Conservation (phyloP, 2,797 vertebrate genomes). For the Chloroceryle inda region DNA sequence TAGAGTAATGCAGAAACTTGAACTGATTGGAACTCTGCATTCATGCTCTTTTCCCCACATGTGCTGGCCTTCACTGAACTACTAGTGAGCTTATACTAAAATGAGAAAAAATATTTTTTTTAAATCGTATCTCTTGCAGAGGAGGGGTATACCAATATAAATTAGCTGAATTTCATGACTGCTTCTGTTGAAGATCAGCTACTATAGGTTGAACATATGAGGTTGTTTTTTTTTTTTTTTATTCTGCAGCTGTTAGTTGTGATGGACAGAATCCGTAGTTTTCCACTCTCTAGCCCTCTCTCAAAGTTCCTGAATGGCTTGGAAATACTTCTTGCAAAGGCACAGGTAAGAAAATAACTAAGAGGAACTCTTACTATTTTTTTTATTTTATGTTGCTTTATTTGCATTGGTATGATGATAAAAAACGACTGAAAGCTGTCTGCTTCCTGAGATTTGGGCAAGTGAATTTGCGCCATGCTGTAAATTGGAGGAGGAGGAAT, state of each 20-base stretch:
- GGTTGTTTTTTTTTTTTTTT: background rate
- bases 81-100: background rate
- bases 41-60: background rate
- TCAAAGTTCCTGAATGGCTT: constrained; percentile 97
- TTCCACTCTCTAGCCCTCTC: constrained; percentile 92
- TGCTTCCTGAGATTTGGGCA: background rate
- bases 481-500: background rate
- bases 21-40: background rate
- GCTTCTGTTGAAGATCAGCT: background rate
- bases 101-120: background rate
- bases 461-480: background rate
- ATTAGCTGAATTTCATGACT: background rate
- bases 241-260: constrained; percentile 88
- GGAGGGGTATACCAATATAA: background rate
- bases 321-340: constrained; percentile 94
- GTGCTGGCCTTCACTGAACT: background rate
- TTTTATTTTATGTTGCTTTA: background rate
- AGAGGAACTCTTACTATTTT: background rate
- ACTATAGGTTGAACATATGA: background rate
- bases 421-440: background rate
- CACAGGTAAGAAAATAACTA: constrained; percentile 85
- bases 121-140: background rate
- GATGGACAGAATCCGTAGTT: constrained; percentile 89
- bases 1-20: background rate
- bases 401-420: background rate